Conservation (phyloP, 2,888 invertebrate species). For the Maniola hyperantus region DNA sequence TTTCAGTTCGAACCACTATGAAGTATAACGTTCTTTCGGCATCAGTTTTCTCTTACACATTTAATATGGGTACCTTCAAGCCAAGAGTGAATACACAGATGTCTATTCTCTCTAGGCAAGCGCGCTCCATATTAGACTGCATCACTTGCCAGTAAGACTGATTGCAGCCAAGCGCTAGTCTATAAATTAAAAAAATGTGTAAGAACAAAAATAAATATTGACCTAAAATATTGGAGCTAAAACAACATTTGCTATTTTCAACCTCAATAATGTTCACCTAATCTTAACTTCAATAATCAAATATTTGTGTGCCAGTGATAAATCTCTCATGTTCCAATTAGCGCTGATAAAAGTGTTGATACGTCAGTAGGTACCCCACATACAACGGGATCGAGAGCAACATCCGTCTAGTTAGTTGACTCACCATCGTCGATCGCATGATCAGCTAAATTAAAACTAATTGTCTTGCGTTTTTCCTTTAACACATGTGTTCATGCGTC, state of each 20-base stretch:
- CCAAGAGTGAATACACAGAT: no score
- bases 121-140: no score
- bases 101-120: no score
- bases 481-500: constrained; percentile 18
- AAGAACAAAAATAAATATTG: neutral
- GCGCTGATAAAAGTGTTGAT: constrained; percentile 24
- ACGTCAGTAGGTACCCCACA: constrained; percentile 17
- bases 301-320: constrained; percentile 33
- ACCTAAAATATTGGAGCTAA: constrained; percentile 6
- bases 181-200: neutral
- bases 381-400: constrained; percentile 9
- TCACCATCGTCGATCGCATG: constrained; percentile 25
- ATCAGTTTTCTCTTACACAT: no score
- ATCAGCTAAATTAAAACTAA: constrained; percentile 24
- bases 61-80: no score
- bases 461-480: constrained; percentile 20
- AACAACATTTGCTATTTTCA: constrained; percentile 23
- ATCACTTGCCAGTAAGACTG: no score
- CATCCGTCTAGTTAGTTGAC: constrained; percentile 12
- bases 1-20: no score
- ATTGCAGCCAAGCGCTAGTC: no score
- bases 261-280: constrained; percentile 25
- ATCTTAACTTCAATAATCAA: constrained; percentile 32
- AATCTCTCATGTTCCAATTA: constrained; percentile 35
- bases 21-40: no score